A percentile compares a stretch with the other conserved stretches of the same genome.
Evolutionary conservation across 2,797 vertebrate genomes (phyloP).

Genomic region (Paguma larvata): DNA sequence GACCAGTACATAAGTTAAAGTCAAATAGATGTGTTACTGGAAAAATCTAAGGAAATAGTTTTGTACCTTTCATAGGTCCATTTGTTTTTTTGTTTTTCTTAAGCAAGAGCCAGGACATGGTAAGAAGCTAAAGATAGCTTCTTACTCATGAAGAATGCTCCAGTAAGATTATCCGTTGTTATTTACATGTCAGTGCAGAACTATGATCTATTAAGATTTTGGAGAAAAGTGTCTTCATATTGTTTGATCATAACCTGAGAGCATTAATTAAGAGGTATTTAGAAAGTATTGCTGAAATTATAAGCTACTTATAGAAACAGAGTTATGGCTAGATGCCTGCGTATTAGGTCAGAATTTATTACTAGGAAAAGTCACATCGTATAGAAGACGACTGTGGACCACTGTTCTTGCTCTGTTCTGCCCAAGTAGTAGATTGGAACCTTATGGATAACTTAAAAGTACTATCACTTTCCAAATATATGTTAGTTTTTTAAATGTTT

Average conservation of each 20-base stretch:
- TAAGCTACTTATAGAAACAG: not conserved
- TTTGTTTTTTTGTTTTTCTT: not conserved
- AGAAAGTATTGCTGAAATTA: constrained; percentile 55
- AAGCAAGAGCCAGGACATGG: not conserved
- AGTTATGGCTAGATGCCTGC: not conserved
- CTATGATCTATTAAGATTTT: constrained; percentile 31
- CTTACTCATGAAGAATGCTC: constrained; percentile 31
- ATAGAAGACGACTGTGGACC: not conserved
- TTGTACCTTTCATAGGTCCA: not conserved
- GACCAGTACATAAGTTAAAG: not conserved
- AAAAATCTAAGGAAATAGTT: constrained; percentile 51
- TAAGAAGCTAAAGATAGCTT: constrained; percentile 25
- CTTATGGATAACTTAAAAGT: not conserved
- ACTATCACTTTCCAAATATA: not conserved
- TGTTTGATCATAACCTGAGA: constrained; percentile 40
- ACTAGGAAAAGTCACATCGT: not conserved
- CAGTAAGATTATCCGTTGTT: constrained; percentile 49
- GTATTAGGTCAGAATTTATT: constrained; percentile 22
- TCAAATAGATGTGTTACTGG: not conserved
- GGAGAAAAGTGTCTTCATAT: constrained; percentile 21
- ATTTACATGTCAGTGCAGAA: constrained; percentile 21
- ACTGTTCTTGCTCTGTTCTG: not conserved
- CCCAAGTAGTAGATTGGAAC: not conserved
- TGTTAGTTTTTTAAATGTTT: not conserved
- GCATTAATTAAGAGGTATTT: constrained; percentile 32